Conservation (phyloP, 2,888 invertebrate genomes). For the Nudaria mundana region DNA sequence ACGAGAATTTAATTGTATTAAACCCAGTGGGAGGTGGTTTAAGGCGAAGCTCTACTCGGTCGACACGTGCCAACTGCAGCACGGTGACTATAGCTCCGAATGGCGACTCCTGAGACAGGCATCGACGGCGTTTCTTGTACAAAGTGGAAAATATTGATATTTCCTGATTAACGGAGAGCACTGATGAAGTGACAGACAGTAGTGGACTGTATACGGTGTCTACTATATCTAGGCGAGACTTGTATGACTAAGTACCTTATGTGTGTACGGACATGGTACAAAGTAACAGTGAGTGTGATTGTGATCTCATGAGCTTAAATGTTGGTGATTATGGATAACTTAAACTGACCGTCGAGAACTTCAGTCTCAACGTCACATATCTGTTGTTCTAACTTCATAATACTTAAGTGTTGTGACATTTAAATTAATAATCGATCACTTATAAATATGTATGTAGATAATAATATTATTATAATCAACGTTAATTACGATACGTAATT, state of each 20-base stretch:
- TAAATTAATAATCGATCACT: neutral
- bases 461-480: neutral
- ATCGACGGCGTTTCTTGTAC: constrained; percentile 65
- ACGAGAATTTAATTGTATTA: constrained; percentile 65
- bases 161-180: constrained; percentile 79
- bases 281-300: constrained; percentile 29
- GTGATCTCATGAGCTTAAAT: constrained; percentile 59
- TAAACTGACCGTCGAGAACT: constrained; percentile 9
- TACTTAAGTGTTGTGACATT: neutral
- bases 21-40: constrained; percentile 68
- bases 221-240: constrained; percentile 63
- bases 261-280: constrained; percentile 12
- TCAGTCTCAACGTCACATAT: constrained; percentile 25
- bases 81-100: constrained; percentile 77
- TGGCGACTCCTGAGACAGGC: constrained; percentile 73
- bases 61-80: constrained; percentile 79
- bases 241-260: constrained; percentile 48
- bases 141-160: constrained; percentile 67
- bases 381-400: constrained; percentile 8
- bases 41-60: constrained; percentile 73
- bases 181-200: constrained; percentile 72
- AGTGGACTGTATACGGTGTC: constrained; percentile 68
- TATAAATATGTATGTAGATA: neutral
- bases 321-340: constrained; percentile 23
- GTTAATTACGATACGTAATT: no score